Conservation (phyloP, 2,888 invertebrate genomes). For the Deladenus siricidicola region DNA sequence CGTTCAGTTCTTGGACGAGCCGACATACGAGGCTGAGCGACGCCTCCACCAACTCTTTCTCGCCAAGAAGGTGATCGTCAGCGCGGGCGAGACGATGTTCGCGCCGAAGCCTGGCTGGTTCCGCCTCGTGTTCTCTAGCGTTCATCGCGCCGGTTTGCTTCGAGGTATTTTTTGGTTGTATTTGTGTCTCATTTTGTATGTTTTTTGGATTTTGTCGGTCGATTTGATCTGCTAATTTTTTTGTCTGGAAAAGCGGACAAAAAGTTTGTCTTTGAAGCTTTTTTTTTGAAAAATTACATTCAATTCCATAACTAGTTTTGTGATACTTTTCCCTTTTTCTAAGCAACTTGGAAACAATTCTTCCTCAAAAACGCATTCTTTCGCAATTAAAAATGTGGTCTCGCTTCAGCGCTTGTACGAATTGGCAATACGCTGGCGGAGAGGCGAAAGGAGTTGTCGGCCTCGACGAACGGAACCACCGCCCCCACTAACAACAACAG, state of each 20-base stretch:
- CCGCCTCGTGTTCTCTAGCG: slow-evolving; percentile 29
- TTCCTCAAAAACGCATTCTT: not conserved
- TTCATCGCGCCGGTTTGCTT: slow-evolving; percentile 15
- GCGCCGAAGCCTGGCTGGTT: slow-evolving; percentile 31
- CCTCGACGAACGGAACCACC: too few species aligned
- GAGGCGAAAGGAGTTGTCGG: not conserved
- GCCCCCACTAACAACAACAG: too few species aligned
- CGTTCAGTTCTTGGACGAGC: slow-evolving; percentile 29
- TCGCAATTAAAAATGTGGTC: too few species aligned
- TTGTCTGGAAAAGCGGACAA: not conserved
- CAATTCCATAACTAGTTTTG: too few species aligned
- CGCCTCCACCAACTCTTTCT: slow-evolving; percentile 22
- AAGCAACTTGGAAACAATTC: not conserved
- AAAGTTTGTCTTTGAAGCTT: too few species aligned
- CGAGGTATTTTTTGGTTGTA: slow-evolving; percentile 13
- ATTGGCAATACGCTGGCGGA: not conserved
- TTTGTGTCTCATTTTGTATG: not conserved
- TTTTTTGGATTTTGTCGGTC: too few species aligned
- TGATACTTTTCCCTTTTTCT: too few species aligned
- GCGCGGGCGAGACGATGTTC: slow-evolving; percentile 25
- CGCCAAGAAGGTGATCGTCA: slow-evolving; percentile 25
- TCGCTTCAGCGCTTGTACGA: not conserved
- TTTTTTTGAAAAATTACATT: too few species aligned
- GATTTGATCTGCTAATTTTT: too few species aligned
- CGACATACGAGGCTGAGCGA: slow-evolving; percentile 31